Conservation (phyloP, 2,113 vertebrate genomes). For the Fukomys damarensis region DNA sequence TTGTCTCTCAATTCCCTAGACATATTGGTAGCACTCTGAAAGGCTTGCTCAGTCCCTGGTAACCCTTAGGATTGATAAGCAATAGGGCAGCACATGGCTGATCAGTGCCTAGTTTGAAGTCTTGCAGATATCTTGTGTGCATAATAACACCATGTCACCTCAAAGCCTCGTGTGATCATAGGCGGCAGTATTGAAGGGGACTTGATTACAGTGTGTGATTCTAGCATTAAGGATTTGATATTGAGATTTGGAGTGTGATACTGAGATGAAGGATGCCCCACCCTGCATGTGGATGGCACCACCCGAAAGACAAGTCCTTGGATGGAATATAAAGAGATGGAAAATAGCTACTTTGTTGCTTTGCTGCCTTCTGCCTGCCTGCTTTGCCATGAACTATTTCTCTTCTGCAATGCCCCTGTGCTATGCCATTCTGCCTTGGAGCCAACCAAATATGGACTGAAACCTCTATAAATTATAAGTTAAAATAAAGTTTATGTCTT, state of each 20-base stretch:
- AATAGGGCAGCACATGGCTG: not conserved
- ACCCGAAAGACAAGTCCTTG: not conserved
- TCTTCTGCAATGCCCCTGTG: not conserved
- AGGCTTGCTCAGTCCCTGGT: not conserved
- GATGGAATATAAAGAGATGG: not conserved
- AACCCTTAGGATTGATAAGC: not conserved
- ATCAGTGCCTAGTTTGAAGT: not conserved
- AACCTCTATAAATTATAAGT: not conserved
- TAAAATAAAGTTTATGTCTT: not conserved
- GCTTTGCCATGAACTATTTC: not conserved
- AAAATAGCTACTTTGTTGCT: not conserved
- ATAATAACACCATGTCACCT: not conserved
- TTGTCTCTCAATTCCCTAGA: not conserved
- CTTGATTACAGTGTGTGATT: not conserved
- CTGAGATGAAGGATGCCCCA: not conserved
- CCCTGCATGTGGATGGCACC: not conserved
- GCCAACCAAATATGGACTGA: not conserved
- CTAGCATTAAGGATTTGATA: not conserved
- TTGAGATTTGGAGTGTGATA: not conserved
- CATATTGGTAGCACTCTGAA: fast-evolving
- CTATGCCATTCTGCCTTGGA: not conserved
- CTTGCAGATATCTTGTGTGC: not conserved
- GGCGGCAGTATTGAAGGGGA: not conserved
- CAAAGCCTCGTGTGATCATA: not conserved
- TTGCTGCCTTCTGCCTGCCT: not conserved